phyloP scores from a whole-genome alignment of 2,888 invertebrate species.

The Harmothoe impar region DNA sequence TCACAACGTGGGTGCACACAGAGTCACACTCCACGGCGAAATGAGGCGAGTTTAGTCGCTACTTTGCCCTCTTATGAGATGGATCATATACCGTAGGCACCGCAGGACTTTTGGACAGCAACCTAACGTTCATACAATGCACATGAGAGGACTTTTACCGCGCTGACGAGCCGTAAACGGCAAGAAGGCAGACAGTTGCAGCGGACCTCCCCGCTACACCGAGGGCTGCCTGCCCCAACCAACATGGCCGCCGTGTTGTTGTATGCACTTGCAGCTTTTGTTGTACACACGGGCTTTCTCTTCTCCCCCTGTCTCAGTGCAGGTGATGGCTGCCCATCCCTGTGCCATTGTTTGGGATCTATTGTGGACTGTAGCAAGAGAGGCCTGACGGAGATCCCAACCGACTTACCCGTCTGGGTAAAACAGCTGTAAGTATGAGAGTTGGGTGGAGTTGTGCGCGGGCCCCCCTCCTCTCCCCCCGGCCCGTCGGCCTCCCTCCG shows the following conservation, averaged over 20 bases:
- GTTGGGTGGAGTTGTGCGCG: neutral
- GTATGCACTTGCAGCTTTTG: conserved; percentile 58
- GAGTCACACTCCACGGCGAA: neutral
- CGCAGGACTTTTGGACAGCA: conserved; percentile 45
- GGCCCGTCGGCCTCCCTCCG: conserved; percentile 24
- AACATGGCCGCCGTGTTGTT: conserved; percentile 65
- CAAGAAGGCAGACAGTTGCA: conserved; percentile 58
- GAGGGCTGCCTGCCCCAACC: conserved; percentile 48
- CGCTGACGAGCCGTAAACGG: conserved; percentile 52
- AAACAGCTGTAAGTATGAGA: conserved; percentile 88
- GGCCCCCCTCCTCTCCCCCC: neutral
- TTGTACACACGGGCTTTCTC: conserved; percentile 55
- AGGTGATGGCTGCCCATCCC: conserved; percentile 86
- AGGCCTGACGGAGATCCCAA: conserved; percentile 89
- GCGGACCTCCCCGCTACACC: neutral
- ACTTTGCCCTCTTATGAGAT: conserved; percentile 35
- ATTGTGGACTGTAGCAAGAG: conserved; percentile 90
- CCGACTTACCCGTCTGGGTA: conserved; percentile 90
- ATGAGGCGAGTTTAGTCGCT: conserved; percentile 28
- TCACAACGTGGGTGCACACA: conserved; percentile 52
- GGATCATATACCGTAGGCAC: conserved; percentile 60
- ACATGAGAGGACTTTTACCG: conserved; percentile 48
- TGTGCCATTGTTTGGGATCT: conserved; percentile 89
- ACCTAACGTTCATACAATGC: neutral
- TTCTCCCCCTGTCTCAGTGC: neutral